Conservation (phyloP, 2,888 invertebrate species). For the Platerodrilus igneus region DNA sequence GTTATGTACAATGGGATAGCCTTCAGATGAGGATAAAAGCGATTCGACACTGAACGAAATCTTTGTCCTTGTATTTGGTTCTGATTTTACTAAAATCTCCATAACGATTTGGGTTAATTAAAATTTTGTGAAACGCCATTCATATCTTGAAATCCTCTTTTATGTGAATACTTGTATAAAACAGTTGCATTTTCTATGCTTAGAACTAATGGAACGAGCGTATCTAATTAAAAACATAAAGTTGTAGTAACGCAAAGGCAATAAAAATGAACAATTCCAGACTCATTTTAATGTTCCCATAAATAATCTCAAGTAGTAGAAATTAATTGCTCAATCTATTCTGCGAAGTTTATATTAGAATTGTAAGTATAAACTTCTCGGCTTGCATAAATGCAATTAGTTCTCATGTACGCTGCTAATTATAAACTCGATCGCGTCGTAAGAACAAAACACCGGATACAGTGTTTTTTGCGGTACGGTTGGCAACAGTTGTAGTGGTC, state of each 20-base stretch:
- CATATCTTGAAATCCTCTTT: constrained; percentile 1
- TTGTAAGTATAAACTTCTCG: constrained; percentile 17
- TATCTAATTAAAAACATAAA: no score
- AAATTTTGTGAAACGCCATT: background rate
- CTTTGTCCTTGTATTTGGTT: constrained; percentile 54
- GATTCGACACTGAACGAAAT: constrained; percentile 73
- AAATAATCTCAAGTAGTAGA: constrained; percentile 16
- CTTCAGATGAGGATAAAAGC: constrained; percentile 49
- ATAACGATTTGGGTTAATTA: constrained; percentile 25
- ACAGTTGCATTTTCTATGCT: no score
- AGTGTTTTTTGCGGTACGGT: constrained; percentile 28
- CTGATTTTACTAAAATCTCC: constrained; percentile 40
- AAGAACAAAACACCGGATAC: constrained; percentile 25
- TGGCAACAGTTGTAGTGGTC: constrained; percentile 27
- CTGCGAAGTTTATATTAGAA: constrained; percentile 11
- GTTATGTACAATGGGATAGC: constrained; percentile 21
- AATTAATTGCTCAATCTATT: constrained; percentile 15
- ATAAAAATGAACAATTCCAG: constrained; percentile 10
- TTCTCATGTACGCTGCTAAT: constrained; percentile 22
- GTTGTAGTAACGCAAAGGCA: constrained; percentile 4
- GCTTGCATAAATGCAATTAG: constrained; percentile 21
- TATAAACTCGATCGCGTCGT: constrained; percentile 25
- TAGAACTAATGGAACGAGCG: no score
- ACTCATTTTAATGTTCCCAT: constrained; percentile 13
- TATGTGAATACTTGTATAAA: background rate